Percentiles rank a stretch among this genome's conserved stretches.
Conservation (phyloP, 2,797 vertebrate species). For the Malacoraja senta region DNA sequence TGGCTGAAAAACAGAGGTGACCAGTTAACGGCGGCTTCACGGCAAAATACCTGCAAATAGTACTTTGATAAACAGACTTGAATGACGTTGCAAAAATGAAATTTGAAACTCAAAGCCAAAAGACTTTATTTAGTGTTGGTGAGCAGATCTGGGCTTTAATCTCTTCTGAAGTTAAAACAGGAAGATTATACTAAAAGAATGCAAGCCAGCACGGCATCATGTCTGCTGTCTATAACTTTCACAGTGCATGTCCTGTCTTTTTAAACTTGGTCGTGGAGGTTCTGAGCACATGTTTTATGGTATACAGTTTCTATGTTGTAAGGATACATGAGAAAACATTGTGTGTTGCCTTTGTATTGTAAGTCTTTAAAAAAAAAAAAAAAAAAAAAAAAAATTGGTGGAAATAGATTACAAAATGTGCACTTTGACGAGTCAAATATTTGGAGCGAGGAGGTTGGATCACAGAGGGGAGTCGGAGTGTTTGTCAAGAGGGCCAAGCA, state of each 20-base stretch:
- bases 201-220: slow-evolving; percentile 43
- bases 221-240: slow-evolving; percentile 44
- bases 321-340: slow-evolving; percentile 47
- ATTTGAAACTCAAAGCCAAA: slow-evolving; percentile 17
- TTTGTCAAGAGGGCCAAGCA: slow-evolving; percentile 75
- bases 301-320: slow-evolving; percentile 41
- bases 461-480: not conserved
- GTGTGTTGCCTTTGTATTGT: slow-evolving; percentile 13
- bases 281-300: slow-evolving; percentile 41
- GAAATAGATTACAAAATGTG: not conserved
- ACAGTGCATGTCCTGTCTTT: slow-evolving; percentile 51
- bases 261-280: slow-evolving; percentile 45
- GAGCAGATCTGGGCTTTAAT: slow-evolving; percentile 19
- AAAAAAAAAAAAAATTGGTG: not conserved
- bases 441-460: not conserved
- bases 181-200: not conserved
- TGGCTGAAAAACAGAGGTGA: not conserved
- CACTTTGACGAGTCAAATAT: slow-evolving; percentile 8
- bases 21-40: not conserved
- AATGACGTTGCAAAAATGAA: slow-evolving; percentile 53
- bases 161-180: slow-evolving; percentile 8
- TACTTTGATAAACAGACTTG: slow-evolving; percentile 41
- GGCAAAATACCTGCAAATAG: not conserved
- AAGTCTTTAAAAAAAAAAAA: not conserved
- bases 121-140: not conserved